A percentile compares a stretch with the other conserved stretches of the same genome.
Evolutionary conservation across 1,140 invertebrate species (phyloP).

Genomic region (Atta cephalotes): DNA sequence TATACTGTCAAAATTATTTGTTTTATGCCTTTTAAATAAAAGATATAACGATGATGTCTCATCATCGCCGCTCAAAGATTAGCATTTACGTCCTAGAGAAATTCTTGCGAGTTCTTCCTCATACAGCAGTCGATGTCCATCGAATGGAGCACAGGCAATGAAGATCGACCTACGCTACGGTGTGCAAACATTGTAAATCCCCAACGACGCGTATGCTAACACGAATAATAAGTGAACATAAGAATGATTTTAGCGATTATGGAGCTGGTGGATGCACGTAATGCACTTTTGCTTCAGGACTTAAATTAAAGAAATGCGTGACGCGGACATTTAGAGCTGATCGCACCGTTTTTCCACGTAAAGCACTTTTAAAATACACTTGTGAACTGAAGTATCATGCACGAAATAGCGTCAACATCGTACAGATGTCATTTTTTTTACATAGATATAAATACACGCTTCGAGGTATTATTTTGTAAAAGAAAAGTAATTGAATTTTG

Average conservation of each 20-base stretch:
- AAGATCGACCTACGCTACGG: constrained; percentile 58
- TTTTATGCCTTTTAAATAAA: constrained; percentile 7
- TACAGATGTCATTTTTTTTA: not conserved
- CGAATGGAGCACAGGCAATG: constrained; percentile 35
- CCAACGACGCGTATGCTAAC: constrained; percentile 79
- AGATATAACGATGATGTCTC: not conserved
- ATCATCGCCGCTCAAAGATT: constrained; percentile 28
- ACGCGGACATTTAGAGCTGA: constrained; percentile 27
- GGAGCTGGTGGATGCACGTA: constrained; percentile 56
- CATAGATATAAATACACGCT: not conserved
- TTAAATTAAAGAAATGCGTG: constrained; percentile 33
- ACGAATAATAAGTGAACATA: constrained; percentile 83
- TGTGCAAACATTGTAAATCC: constrained; percentile 79
- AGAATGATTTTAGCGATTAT: constrained; percentile 81
- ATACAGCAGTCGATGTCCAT: not conserved
- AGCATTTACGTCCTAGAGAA: constrained; percentile 22
- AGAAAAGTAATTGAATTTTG: not conserved
- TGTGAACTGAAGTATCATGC: not conserved
- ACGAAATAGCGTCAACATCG: not conserved
- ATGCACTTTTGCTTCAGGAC: constrained; percentile 67
- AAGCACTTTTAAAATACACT: not conserved
- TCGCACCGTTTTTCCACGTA: not conserved
- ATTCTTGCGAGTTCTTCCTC: constrained; percentile 27
- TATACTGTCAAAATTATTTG: not conserved
- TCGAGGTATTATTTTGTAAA: not conserved